Conservation (phyloP, 35 echinoderm and acorn worm species). For the Lytechinus variegatus region DNA sequence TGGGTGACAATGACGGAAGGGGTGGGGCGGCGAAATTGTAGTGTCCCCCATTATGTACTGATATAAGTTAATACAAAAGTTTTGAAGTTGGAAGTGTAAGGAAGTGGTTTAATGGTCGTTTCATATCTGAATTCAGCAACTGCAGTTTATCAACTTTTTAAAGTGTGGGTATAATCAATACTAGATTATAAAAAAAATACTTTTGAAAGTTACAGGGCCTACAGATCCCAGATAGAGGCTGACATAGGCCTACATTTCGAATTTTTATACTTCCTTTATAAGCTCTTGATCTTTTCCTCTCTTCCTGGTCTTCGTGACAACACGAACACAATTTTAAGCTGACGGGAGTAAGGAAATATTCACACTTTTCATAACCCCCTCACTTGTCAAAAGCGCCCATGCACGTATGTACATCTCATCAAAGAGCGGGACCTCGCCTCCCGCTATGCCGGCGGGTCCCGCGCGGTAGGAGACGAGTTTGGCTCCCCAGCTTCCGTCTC, state of each 20-base stretch:
- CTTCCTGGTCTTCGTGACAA: not conserved
- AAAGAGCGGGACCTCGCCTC: conserved; percentile 29
- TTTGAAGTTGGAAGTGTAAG: no score
- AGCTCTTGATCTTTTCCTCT: not conserved
- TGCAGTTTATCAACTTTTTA: no score
- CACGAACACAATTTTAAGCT: not conserved
- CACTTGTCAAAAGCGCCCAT: not conserved
- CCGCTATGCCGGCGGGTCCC: conserved; percentile 29
- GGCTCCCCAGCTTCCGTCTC: conserved; percentile 40
- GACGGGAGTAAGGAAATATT: not conserved
- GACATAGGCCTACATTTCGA: not conserved
- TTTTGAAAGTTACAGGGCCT: no score
- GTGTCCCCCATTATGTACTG: no score
- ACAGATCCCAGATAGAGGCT: no score
- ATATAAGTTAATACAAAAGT: no score
- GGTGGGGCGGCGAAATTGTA: no score
- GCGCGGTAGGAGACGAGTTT: conserved; percentile 33
- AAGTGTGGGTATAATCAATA: no score
- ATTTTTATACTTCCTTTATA: not conserved
- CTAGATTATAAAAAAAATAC: no score
- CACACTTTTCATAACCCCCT: not conserved
- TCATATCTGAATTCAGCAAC: no score
- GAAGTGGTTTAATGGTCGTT: no score
- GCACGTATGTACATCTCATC: conserved; percentile 14
- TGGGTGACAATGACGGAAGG: no score